Evolutionary conservation across 2,888 invertebrate genomes (phyloP).

Genomic region (Nymphalis polychloros): DNA sequence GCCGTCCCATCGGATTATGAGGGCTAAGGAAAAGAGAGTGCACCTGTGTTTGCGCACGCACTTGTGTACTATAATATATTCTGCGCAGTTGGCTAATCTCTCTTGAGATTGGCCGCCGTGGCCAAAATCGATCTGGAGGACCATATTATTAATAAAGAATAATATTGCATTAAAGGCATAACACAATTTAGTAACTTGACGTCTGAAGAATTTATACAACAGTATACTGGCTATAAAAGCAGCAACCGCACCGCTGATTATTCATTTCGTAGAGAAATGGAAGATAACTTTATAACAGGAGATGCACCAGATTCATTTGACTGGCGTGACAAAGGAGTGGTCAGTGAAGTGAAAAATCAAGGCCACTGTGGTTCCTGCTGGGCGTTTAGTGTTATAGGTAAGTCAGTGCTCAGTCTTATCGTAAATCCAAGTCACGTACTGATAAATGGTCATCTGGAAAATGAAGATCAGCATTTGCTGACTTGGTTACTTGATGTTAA

Average conservation of each 20-base stretch:
- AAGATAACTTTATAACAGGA: not conserved
- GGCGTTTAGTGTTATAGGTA: slow-evolving; percentile 68
- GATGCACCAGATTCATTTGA: slow-evolving; percentile 62
- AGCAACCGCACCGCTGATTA: not conserved
- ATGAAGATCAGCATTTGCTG: too few species aligned
- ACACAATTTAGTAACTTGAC: slow-evolving; percentile 37
- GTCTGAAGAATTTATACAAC: slow-evolving; percentile 29
- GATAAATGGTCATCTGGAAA: too few species aligned
- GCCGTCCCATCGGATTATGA: too few species aligned
- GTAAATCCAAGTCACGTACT: too few species aligned
- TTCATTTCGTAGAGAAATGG: not conserved
- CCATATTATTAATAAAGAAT: too few species aligned
- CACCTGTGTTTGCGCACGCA: too few species aligned
- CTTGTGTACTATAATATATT: too few species aligned
- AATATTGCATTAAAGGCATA: slow-evolving; percentile 19
- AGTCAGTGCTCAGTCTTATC: not conserved
- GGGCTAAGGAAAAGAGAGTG: too few species aligned
- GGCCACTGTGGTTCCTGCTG: slow-evolving; percentile 90
- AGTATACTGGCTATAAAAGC: slow-evolving; percentile 20
- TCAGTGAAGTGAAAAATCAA: slow-evolving; percentile 90
- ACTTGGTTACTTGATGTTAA: too few species aligned
- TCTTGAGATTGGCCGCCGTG: too few species aligned
- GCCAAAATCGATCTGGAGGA: too few species aligned
- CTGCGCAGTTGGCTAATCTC: too few species aligned
- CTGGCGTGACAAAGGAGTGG: slow-evolving; percentile 88